phyloP scores from a whole-genome alignment of 2,797 vertebrate genomes.

The Sus cebifrons region DNA sequence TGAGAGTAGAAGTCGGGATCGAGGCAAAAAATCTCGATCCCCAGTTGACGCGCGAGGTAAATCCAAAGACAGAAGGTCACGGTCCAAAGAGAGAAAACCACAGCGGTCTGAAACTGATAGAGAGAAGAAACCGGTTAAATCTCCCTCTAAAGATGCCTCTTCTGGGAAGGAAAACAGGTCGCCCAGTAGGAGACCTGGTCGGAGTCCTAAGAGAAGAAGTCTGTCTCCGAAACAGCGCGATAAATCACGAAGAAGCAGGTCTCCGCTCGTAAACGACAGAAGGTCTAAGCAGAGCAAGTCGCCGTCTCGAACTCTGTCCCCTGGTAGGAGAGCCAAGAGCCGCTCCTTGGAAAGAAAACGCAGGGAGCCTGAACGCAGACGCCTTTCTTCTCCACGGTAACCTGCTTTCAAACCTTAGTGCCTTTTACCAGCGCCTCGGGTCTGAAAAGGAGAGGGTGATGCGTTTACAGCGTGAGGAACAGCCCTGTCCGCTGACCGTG shows the following conservation, averaged over 20 bases:
- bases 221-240: conserved; percentile 95
- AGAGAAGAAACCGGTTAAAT: conserved; percentile 96
- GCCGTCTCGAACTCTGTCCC: conserved; percentile 94
- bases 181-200: conserved; percentile 93
- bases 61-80: conserved; percentile 94
- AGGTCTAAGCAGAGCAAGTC: conserved; percentile 95
- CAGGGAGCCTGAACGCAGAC: conserved; percentile 94
- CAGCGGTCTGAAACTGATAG: conserved; percentile 91
- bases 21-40: conserved; percentile 93
- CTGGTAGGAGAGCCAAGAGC: conserved; percentile 94
- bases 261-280: conserved; percentile 93
- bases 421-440: no score
- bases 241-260: conserved; percentile 90
- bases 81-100: conserved; percentile 91
- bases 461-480: not conserved
- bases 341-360: conserved; percentile 95
- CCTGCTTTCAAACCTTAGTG: not conserved
- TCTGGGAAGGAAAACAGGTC: conserved; percentile 99
- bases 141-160: conserved; percentile 98
- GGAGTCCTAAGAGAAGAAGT: conserved; percentile 94
- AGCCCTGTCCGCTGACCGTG: not conserved
- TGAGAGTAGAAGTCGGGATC: conserved; percentile 94
- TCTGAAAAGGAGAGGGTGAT: not conserved
- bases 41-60: conserved; percentile 91
- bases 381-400: conserved; percentile 96